Percentiles rank a stretch among this genome's conserved stretches.
Conservation (phyloP, 1,140 invertebrate species). For the Drosophila burlai region DNA sequence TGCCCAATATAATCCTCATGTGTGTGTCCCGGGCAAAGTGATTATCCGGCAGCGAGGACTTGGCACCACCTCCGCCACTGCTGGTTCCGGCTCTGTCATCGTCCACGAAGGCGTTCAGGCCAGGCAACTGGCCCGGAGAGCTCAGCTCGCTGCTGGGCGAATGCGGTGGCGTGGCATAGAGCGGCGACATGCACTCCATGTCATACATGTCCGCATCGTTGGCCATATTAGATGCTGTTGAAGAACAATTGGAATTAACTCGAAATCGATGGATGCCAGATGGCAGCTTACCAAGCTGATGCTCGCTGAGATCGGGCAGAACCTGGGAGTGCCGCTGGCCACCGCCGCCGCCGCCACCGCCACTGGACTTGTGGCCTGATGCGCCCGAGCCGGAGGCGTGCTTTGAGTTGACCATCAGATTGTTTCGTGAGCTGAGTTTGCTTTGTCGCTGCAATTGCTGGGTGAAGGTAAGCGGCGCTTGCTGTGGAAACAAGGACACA, state of each 20-base stretch:
- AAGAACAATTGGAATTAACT: background rate
- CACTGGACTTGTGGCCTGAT: slow-evolving; percentile 53
- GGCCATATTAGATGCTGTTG: slow-evolving; percentile 70
- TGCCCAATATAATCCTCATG: slow-evolving; percentile 94
- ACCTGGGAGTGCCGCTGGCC: slow-evolving; percentile 86
- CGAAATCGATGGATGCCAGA: background rate
- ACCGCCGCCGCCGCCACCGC: slow-evolving; percentile 57
- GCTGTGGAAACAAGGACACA: slow-evolving; percentile 19
- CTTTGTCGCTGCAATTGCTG: slow-evolving; percentile 90
- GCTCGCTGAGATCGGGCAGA: slow-evolving; percentile 82
- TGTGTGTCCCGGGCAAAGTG: slow-evolving; percentile 95
- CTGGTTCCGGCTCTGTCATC: slow-evolving; percentile 83
- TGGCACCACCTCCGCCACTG: slow-evolving; percentile 47
- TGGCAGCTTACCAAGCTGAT: slow-evolving; percentile 71
- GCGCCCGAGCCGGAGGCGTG: slow-evolving; percentile 80
- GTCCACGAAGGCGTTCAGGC: slow-evolving; percentile 86
- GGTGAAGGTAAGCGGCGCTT: slow-evolving; percentile 89
- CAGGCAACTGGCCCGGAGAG: slow-evolving; percentile 86
- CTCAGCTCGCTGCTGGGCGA: slow-evolving; percentile 91
- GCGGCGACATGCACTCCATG: slow-evolving; percentile 87
- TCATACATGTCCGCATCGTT: slow-evolving; percentile 85
- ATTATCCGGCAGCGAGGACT: slow-evolving; percentile 86
- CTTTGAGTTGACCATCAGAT: slow-evolving; percentile 84
- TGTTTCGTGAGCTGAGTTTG: slow-evolving; percentile 82
- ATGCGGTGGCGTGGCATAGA: slow-evolving; percentile 93